These are phyloP conservation scores for Pseudoips prasinana DNA, from an alignment of 2,888 invertebrate genomes.

Conservation along the genomic window DNA sequence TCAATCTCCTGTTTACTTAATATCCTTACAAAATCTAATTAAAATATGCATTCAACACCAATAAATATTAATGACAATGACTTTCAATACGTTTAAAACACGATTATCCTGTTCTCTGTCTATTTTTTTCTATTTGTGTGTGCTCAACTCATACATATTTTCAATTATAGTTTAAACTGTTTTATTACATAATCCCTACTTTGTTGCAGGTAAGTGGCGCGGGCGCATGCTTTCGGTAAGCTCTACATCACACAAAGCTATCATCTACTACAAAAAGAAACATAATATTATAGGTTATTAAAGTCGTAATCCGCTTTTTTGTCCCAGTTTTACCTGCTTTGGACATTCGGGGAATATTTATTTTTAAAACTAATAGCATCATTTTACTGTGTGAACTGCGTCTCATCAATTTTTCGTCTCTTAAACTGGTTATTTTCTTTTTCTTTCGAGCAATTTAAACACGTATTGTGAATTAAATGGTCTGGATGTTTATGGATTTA, in stretches of 20 bases:
- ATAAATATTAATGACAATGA: no score
- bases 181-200: constrained; percentile 21
- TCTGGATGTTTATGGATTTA: no score
- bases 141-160: constrained; percentile 12
- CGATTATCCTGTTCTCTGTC: no score
- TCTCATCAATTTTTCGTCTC: constrained; percentile 32
- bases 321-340: constrained; percentile 19
- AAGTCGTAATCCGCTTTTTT: constrained; percentile 15
- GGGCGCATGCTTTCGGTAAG: constrained; percentile 27
- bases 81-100: no score
- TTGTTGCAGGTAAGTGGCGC: constrained; percentile 49
- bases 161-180: constrained; percentile 7
- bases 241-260: constrained; percentile 14
- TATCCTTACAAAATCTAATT: no score
- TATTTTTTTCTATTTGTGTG: no score
- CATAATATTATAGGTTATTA: constrained; percentile 24
- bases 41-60: no score
- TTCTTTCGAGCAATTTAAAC: constrained; percentile 1
- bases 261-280: constrained; percentile 25
- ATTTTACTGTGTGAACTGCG: constrained; percentile 31
- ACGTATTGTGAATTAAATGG: no score
- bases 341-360: constrained; percentile 32
- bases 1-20: no score
- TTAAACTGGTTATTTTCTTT: constrained; percentile 31
- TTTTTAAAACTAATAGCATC: constrained; percentile 28